Conservation (phyloP, 2,113 vertebrate species). For the Scophthalmus maximus region DNA sequence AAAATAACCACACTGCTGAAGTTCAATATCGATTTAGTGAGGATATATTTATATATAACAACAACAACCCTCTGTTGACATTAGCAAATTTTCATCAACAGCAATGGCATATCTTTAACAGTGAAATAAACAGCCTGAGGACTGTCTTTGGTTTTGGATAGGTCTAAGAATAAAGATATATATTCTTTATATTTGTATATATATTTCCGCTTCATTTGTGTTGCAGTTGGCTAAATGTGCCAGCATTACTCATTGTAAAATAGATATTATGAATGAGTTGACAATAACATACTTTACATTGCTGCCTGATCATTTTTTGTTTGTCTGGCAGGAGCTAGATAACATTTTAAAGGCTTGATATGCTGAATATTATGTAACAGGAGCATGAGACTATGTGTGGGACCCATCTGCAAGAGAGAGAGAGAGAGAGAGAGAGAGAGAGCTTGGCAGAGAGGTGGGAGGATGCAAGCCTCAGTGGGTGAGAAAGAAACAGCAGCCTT, state of each 20-base stretch:
- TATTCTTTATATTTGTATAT: too few species aligned
- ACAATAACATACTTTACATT: slow-evolving; percentile 35
- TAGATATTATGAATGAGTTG: not conserved
- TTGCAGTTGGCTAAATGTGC: not conserved
- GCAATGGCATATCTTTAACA: too few species aligned
- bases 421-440: slow-evolving; percentile 1
- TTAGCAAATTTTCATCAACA: too few species aligned
- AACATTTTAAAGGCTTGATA: slow-evolving; percentile 23
- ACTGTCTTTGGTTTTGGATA: not conserved
- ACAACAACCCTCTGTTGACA: too few species aligned
- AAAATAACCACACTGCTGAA: not conserved
- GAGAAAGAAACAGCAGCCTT: slow-evolving; percentile 48
- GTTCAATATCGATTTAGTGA: not conserved
- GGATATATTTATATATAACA: not conserved
- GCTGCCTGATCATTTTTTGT: slow-evolving; percentile 14
- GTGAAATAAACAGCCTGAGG: too few species aligned
- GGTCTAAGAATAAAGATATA: too few species aligned
- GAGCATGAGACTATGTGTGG: slow-evolving; percentile 37
- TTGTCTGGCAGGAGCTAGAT: slow-evolving; percentile 39
- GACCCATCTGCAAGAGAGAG: slow-evolving; percentile 28
- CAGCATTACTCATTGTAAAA: slow-evolving; percentile 5
- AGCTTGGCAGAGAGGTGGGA: slow-evolving; percentile 27
- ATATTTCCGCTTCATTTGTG: too few species aligned
- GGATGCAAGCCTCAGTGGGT: slow-evolving; percentile 39
- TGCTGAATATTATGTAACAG: slow-evolving; percentile 54